A percentile compares a stretch with the other conserved stretches of the same genome.
phyloP scores from a whole-genome alignment of 2,797 vertebrate species.

The Otus scops region DNA sequence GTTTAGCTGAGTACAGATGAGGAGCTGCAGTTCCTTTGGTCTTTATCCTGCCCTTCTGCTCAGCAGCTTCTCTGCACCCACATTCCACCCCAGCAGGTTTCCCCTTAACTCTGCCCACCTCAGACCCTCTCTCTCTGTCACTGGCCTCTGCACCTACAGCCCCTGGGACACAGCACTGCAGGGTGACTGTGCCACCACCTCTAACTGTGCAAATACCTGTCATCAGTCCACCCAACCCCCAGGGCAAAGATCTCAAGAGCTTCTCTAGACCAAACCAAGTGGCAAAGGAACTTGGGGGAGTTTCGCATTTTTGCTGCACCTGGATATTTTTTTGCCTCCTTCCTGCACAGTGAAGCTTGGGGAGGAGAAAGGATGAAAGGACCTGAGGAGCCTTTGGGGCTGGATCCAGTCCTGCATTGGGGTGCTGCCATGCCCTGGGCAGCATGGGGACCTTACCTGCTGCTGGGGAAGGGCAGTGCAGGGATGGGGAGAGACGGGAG shows the following conservation, averaged over 20 bases:
- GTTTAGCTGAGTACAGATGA: not conserved
- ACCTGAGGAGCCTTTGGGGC: not conserved
- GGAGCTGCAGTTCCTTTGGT: too few relatives aligned
- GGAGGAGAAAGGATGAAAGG: not conserved
- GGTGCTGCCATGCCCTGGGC: not conserved
- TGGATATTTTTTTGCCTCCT: not conserved
- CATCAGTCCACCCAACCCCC: accelerated
- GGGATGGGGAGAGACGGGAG: not conserved
- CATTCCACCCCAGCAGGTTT: not conserved
- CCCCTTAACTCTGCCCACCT: not conserved
- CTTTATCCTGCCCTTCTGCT: not conserved
- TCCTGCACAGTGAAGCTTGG: not conserved
- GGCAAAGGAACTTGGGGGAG: not conserved
- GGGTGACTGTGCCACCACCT: not conserved
- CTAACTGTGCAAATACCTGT: not conserved
- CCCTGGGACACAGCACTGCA: not conserved
- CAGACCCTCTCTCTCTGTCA: accelerated
- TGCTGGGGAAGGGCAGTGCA: not conserved
- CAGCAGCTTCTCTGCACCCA: not conserved
- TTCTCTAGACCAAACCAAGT: not conserved
- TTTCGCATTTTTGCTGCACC: not conserved
- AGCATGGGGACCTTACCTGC: not conserved
- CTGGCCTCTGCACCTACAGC: not conserved
- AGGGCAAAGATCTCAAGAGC: not conserved
- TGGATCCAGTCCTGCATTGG: not conserved